These are phyloP conservation scores for Oxyteleia sp. DNA, from an alignment of 2,888 invertebrate genomes.

Conservation along the genomic window DNA sequence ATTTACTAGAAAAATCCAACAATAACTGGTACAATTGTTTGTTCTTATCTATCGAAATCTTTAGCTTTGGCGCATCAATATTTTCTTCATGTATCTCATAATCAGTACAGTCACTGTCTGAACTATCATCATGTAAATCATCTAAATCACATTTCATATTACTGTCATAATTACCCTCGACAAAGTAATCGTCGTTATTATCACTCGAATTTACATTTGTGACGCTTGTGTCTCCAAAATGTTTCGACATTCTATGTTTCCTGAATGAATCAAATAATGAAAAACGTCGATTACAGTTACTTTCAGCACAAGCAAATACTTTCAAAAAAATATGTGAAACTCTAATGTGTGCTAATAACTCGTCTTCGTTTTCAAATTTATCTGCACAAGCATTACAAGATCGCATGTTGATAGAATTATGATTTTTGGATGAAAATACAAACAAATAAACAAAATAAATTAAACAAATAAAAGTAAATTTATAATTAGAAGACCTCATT, in stretches of 20 bases:
- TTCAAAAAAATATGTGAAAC: constrained; percentile 15
- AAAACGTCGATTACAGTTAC: constrained; percentile 28
- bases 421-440: too few relatives aligned
- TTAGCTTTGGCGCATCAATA: neutral
- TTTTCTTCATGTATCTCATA: neutral
- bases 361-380: neutral
- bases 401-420: too few relatives aligned
- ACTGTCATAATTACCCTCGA: too few relatives aligned
- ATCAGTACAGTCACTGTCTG: neutral
- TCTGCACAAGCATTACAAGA: too few relatives aligned
- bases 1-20: neutral
- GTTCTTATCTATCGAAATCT: neutral
- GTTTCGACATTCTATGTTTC: constrained; percentile 24
- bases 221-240: neutral
- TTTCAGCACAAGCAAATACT: constrained; percentile 17
- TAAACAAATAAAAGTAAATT: too few relatives aligned
- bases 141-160: neutral
- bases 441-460: too few relatives aligned
- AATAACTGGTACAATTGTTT: neutral
- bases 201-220: neutral
- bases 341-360: constrained; percentile 27
- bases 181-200: neutral
- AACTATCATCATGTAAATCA: neutral
- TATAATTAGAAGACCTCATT: too few relatives aligned
- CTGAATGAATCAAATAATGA: constrained; percentile 32